phyloP scores from a whole-genome alignment of 2,113 vertebrate genomes.

The Tychaedon coryphoeus region DNA sequence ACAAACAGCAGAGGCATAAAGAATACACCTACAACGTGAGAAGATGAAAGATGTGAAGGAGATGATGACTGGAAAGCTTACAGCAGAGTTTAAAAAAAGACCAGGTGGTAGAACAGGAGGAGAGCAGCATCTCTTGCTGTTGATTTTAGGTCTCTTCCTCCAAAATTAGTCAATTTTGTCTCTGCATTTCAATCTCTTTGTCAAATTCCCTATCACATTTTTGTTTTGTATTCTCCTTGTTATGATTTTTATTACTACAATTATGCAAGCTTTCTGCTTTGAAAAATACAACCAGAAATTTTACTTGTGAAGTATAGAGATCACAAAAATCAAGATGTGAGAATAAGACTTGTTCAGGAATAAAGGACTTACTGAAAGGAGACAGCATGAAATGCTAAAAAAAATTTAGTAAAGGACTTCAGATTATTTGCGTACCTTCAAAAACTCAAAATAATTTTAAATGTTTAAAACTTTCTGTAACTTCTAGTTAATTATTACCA shows the following conservation, averaged over 20 bases:
- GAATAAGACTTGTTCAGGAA: slow-evolving; percentile 49
- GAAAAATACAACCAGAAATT: slow-evolving; percentile 46
- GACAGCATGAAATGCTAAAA: slow-evolving; percentile 64
- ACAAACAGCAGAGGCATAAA: slow-evolving; percentile 12
- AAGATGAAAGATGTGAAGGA: slow-evolving; percentile 15
- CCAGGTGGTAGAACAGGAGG: background rate
- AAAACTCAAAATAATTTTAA: background rate
- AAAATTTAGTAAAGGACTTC: slow-evolving; percentile 57
- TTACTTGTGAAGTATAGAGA: slow-evolving; percentile 28
- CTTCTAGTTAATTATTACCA: background rate
- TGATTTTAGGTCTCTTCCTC: slow-evolving; percentile 19
- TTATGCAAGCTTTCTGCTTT: slow-evolving; percentile 63
- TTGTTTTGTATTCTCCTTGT: background rate
- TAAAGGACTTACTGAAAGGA: slow-evolving; percentile 56
- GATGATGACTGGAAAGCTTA: slow-evolving; percentile 42
- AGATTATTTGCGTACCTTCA: slow-evolving; percentile 46
- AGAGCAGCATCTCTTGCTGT: background rate
- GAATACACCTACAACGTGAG: slow-evolving; percentile 15
- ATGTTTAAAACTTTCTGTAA: background rate
- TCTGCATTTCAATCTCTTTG: slow-evolving; percentile 3
- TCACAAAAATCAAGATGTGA: slow-evolving; percentile 42
- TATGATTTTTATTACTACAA: background rate
- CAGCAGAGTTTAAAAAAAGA: background rate
- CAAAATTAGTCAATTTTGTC: slow-evolving; percentile 13
- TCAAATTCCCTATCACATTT: slow-evolving; percentile 19